These are phyloP conservation scores for Trachythela sp. DNA, from an alignment of 64 coral and sea anemone species.

Conservation along the genomic window DNA sequence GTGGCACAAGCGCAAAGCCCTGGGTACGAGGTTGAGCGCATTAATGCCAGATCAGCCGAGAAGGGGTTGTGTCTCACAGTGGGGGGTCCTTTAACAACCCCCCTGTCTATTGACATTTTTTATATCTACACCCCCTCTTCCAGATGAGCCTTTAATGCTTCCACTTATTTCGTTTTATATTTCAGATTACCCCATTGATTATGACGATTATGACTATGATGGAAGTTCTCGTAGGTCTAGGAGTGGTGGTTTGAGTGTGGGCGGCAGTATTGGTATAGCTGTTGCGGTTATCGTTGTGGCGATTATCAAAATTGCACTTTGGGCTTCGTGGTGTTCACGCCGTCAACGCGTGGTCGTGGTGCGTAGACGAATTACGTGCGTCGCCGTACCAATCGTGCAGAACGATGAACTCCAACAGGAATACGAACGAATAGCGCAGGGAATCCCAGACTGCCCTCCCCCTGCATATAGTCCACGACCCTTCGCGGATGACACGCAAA, in stretches of 20 bases:
- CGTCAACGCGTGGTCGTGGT: neutral
- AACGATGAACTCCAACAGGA: neutral
- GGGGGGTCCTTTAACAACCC: too few species aligned
- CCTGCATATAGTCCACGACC: neutral
- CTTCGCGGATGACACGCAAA: neutral
- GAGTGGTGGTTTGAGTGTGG: neutral
- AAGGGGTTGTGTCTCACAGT: too few species aligned
- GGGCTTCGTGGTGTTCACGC: neutral
- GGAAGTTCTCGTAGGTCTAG: neutral
- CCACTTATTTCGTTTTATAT: neutral
- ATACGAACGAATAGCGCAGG: neutral
- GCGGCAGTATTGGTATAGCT: neutral
- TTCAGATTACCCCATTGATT: neutral
- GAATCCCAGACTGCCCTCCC: neutral
- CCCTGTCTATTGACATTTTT: too few species aligned
- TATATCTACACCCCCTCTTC: too few species aligned
- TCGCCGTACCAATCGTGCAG: neutral
- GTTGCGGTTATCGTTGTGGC: neutral
- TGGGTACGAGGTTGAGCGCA: too few species aligned
- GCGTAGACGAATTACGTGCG: neutral
- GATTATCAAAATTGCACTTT: neutral
- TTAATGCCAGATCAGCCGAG: too few species aligned
- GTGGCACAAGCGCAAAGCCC: too few species aligned
- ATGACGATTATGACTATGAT: neutral
- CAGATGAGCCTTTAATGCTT: too few species aligned